These are phyloP conservation scores for Cinclus mexicanus DNA, from an alignment of 2,113 vertebrate species.

Conservation along the genomic window DNA sequence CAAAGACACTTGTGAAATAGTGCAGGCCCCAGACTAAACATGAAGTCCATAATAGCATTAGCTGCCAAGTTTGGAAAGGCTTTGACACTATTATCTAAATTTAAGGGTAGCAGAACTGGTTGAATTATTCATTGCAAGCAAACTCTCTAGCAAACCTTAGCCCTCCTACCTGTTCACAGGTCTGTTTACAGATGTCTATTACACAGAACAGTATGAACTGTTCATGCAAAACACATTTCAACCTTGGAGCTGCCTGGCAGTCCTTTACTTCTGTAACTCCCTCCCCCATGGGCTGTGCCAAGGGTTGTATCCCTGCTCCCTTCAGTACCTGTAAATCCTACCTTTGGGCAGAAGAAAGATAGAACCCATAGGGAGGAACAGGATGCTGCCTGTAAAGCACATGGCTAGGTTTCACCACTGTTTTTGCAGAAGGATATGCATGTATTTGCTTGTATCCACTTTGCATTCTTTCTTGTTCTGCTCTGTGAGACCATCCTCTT, in stretches of 20 bases:
- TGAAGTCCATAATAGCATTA: neutral
- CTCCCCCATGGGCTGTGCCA: neutral
- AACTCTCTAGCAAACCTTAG: neutral
- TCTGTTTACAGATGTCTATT: constrained; percentile 21
- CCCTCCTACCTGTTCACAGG: neutral
- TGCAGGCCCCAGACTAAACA: neutral
- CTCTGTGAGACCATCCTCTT: neutral
- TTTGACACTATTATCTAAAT: constrained; percentile 14
- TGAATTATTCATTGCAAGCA: constrained; percentile 20
- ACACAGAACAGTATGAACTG: neutral
- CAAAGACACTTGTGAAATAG: neutral
- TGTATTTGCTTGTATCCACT: neutral
- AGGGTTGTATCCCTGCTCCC: neutral
- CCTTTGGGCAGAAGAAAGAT: neutral
- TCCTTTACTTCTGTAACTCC: neutral
- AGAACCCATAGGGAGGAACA: neutral
- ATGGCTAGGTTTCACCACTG: neutral
- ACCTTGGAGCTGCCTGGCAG: neutral
- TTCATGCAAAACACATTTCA: neutral
- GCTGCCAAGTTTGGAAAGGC: constrained; percentile 9
- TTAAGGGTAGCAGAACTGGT: neutral
- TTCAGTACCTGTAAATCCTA: neutral
- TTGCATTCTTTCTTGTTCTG: neutral
- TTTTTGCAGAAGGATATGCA: neutral
- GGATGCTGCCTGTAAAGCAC: neutral